These are phyloP conservation scores for Hypotaenidia okinawae DNA, from an alignment of 2,797 vertebrate species.

Conservation along the genomic window DNA sequence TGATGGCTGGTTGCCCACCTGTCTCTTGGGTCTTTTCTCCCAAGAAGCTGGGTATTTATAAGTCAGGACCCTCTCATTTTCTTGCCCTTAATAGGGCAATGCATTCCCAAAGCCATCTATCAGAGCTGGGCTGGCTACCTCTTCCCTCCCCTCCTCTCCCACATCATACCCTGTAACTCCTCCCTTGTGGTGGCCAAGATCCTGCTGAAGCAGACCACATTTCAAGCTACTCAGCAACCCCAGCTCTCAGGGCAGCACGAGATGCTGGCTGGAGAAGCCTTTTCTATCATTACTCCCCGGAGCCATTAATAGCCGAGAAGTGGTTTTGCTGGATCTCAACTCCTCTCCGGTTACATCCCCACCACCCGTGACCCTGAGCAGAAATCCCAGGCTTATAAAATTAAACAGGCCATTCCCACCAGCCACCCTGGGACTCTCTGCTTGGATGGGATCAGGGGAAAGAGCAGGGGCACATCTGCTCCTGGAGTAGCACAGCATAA, in stretches of 20 bases:
- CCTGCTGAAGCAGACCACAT: background rate
- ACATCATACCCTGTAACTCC: background rate
- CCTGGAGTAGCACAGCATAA: background rate
- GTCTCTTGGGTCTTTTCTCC: background rate
- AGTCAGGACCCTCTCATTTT: background rate
- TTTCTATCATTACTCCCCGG: background rate
- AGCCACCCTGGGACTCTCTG: background rate
- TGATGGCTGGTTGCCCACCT: background rate
- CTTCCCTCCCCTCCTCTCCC: background rate
- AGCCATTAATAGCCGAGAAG: background rate
- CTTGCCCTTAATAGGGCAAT: background rate
- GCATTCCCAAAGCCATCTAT: background rate
- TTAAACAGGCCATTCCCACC: background rate
- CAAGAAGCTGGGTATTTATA: background rate
- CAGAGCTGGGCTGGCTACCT: background rate
- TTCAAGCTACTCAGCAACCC: conserved; percentile 6
- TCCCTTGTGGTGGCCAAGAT: background rate
- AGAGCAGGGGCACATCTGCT: background rate
- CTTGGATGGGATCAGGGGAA: background rate
- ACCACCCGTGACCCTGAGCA: background rate
- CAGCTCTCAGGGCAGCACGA: background rate
- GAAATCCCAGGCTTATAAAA: conserved; percentile 27
- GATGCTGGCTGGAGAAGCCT: background rate
- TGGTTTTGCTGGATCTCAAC: background rate
- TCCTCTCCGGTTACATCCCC: background rate